Base-by-base conservation (phyloP, 2,797 vertebrate species). In the Danio tinwini region DNA sequence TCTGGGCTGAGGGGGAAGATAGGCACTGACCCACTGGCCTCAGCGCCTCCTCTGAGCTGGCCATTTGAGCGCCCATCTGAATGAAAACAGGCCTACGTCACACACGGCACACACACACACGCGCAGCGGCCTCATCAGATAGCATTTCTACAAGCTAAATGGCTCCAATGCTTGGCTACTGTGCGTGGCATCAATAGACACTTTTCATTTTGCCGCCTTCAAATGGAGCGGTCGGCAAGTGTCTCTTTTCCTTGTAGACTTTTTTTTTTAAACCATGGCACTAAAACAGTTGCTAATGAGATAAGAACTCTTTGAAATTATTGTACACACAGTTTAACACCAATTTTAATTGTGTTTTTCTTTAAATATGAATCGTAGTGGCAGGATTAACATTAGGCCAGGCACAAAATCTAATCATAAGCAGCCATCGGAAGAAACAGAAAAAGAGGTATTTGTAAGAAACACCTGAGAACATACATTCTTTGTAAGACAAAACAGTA, bases 1-100 rank as follows among this genome's bases (percentile, higher is more conserved):
- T 93, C 91, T 73, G 82, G 82, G 82, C 83, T 82, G 83, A 84
- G 78, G 78, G 81, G 81, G 82, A 84, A 91, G 91, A 92, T 91
- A 90, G 89, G 88, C 88, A 69, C 87, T 92, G 90, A 93, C 91
- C 92, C 67, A 59, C 16, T 87, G 92, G 82, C 90, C 91, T 89
- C 64, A 7, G 71, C 70, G 58, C 81, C 90, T 92, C 91, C 91
- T 88, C 90, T 85, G 78, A 17, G 58, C 76, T 78, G 84, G 89
- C 87, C 89, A 89, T 91, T 90, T 90, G 85, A 90, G 88, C 86
- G 80, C 81, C 74, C 65, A 84, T 40, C 68, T 92, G 89, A 92
- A 92, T 85, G 85, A 88, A 84, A 87, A 85, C 82, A 83, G 78
- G 45, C 42, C 81, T 86, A 87, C 86, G 83, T 73, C 86, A 88